phyloP scores from a whole-genome alignment of 1,140 invertebrate genomes.

The Eciton burchellii region DNA sequence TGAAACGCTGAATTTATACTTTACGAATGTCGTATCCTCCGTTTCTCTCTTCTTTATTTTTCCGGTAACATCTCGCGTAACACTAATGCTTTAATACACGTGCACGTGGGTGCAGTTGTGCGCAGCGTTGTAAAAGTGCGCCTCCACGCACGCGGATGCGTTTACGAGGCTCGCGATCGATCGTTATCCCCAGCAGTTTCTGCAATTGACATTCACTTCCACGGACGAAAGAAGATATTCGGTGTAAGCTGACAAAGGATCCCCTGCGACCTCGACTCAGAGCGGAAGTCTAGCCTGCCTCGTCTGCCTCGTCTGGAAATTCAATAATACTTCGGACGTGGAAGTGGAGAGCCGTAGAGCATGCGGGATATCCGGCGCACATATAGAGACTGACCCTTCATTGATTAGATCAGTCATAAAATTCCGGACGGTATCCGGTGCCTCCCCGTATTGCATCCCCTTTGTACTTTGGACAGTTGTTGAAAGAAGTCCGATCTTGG shows the following conservation, averaged over 20 bases:
- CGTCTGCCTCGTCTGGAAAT: constrained; percentile 55
- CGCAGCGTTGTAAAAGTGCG: not conserved
- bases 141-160: not conserved
- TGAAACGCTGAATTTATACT: not conserved
- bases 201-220: constrained; percentile 57
- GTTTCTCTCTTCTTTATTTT: not conserved
- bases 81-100: no score
- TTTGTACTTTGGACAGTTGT: constrained; percentile 60
- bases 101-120: not conserved
- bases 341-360: constrained; percentile 48
- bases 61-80: no score
- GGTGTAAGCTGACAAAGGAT: constrained; percentile 59
- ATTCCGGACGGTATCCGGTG: constrained; percentile 45
- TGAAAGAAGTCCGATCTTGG: constrained; percentile 49
- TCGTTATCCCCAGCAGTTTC: constrained; percentile 49
- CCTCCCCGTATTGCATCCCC: constrained; percentile 47
- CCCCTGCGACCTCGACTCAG: constrained; percentile 47
- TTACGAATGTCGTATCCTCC: not conserved
- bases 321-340: constrained; percentile 60
- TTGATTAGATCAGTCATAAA: constrained; percentile 63
- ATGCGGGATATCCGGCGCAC: constrained; percentile 52
- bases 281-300: constrained; percentile 40
- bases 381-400: constrained; percentile 57
- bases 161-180: constrained; percentile 35
- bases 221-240: constrained; percentile 60